Percentiles rank a stretch among this genome's conserved stretches.
phyloP scores from a whole-genome alignment of 2,113 vertebrate species.

The Stigmatopora argus region DNA sequence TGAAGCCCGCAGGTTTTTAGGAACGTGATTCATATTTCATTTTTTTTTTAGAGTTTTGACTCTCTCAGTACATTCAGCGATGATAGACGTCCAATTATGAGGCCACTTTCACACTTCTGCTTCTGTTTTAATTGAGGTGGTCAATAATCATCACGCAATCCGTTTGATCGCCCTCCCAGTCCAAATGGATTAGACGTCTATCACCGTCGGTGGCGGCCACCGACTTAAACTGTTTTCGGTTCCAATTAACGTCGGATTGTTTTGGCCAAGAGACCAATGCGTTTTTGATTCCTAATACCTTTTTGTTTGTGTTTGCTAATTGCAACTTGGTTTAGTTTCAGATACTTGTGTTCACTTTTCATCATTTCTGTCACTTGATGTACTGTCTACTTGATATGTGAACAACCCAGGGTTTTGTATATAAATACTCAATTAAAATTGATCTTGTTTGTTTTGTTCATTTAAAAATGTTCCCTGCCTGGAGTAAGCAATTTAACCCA shows the following conservation, averaged over 20 bases:
- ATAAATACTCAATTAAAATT: constrained; percentile 33
- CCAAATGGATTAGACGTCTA: no score
- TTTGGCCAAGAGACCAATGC: constrained; percentile 1
- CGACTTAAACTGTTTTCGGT: constrained; percentile 21
- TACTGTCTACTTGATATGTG: constrained; percentile 39
- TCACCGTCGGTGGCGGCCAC: no score
- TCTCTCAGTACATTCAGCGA: no score
- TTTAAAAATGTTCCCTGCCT: not conserved
- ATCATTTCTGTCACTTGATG: constrained; percentile 18
- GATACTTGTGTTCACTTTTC: constrained; percentile 7
- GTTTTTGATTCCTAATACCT: not conserved
- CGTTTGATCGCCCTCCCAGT: no score
- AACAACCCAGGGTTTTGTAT: constrained; percentile 46
- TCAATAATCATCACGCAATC: no score
- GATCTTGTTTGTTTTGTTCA: not conserved
- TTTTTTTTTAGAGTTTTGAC: constrained; percentile 28
- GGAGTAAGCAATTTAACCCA: not conserved
- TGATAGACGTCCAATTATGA: no score
- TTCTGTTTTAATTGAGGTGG: no score
- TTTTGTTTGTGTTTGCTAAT: constrained; percentile 3
- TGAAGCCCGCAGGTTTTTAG: not conserved
- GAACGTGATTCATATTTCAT: constrained; percentile 1
- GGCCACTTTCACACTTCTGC: no score
- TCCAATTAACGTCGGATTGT: constrained; percentile 35
- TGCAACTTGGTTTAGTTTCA: constrained; percentile 3